Percentiles rank a stretch among this genome's conserved stretches.
phyloP scores from a whole-genome alignment of 2,113 vertebrate genomes.

The Burhinus bistriatus region DNA sequence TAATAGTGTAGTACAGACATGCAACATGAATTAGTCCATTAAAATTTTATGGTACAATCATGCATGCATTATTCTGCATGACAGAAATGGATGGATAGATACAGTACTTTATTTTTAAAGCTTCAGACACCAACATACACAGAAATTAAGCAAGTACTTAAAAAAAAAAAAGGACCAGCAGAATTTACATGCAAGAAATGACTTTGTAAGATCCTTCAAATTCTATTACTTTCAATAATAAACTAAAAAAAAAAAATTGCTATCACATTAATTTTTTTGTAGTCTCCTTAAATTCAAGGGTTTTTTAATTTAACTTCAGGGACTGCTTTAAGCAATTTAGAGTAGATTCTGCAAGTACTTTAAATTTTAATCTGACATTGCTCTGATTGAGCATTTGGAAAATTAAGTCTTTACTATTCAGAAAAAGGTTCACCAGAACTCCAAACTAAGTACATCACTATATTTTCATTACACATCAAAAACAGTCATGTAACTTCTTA shows the following conservation, averaged over 20 bases:
- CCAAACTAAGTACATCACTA: not conserved
- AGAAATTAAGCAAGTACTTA: not conserved
- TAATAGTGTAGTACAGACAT: not conserved
- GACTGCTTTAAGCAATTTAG: not conserved
- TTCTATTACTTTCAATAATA: not conserved
- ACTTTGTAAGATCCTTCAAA: conserved; percentile 63
- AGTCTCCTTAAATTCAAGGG: not conserved
- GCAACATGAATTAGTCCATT: conserved; percentile 8
- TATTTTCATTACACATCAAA: not conserved
- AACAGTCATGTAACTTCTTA: not conserved
- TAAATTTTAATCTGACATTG: not conserved
- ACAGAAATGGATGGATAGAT: conserved; percentile 5
- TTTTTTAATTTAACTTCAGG: not conserved
- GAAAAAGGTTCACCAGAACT: not conserved
- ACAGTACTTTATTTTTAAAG: not conserved
- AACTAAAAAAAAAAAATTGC: not conserved
- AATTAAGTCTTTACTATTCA: not conserved
- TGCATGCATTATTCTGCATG: not conserved
- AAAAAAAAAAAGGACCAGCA: not conserved
- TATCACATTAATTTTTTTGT: not conserved
- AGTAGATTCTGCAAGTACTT: not conserved
- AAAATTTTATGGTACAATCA: not conserved
- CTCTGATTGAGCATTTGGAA: not conserved
- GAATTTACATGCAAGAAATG: conserved; percentile 39
- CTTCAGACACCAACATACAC: conserved; percentile 4